Percentiles rank a stretch among this genome's conserved stretches.
These are phyloP conservation scores for Pristionchus japonicus DNA, from an alignment of 2,888 invertebrate genomes.

Conservation along the genomic window DNA sequence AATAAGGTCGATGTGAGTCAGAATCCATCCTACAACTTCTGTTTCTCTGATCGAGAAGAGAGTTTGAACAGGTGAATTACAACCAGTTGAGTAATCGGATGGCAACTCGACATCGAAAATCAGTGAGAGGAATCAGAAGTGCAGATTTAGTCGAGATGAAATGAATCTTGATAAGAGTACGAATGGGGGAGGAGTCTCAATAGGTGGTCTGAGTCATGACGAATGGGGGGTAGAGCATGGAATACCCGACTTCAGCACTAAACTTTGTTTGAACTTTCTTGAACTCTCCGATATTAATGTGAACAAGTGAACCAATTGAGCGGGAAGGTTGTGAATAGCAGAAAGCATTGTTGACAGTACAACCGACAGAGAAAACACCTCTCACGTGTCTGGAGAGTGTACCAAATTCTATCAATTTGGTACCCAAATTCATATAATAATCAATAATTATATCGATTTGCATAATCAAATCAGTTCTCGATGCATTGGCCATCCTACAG, in stretches of 20 bases:
- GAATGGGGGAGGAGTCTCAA: not conserved
- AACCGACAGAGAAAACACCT: not conserved
- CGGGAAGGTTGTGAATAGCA: too few relatives aligned
- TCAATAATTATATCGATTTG: too few relatives aligned
- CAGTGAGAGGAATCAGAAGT: not conserved
- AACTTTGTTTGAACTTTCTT: too few relatives aligned
- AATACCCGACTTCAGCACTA: too few relatives aligned
- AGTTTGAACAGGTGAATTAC: not conserved
- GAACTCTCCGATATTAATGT: too few relatives aligned
- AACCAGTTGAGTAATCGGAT: not conserved
- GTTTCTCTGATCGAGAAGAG: not conserved
- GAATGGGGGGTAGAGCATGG: too few relatives aligned
- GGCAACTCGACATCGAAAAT: not conserved
- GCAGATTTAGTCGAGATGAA: not conserved
- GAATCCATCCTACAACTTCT: not conserved
- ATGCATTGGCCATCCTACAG: too few relatives aligned
- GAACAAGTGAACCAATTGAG: not conserved
- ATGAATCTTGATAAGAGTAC: conserved; percentile 11
- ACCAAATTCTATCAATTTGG: too few relatives aligned
- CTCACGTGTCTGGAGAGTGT: not conserved
- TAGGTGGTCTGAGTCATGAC: not conserved
- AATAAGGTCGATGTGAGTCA: not conserved
- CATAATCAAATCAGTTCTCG: too few relatives aligned
- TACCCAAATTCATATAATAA: too few relatives aligned
- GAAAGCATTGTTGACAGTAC: not conserved